phyloP scores from a whole-genome alignment of 2,797 vertebrate species.

The Phoeniculus purpureus region DNA sequence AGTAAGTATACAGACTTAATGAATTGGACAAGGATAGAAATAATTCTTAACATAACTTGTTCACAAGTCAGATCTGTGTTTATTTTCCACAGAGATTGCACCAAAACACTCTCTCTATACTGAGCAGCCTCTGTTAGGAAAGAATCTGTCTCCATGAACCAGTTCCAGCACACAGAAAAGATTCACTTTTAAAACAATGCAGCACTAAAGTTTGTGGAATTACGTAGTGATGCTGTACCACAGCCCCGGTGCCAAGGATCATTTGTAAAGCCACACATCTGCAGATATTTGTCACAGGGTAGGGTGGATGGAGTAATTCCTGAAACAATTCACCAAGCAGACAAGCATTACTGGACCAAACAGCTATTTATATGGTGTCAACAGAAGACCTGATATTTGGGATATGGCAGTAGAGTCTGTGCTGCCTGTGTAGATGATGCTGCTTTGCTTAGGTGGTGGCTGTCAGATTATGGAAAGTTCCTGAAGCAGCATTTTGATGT shows the following conservation, averaged over 20 bases:
- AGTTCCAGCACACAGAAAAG: constrained; percentile 9
- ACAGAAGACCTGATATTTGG: not conserved
- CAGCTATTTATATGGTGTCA: constrained; percentile 15
- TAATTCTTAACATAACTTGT: constrained; percentile 48
- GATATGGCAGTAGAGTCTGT: fast-evolving
- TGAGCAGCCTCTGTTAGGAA: not conserved
- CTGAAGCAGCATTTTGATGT: not conserved
- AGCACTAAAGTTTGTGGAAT: constrained; percentile 5
- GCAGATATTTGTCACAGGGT: constrained; percentile 45
- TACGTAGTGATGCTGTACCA: not conserved
- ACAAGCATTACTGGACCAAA: not conserved
- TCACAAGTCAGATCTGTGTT: constrained; percentile 42
- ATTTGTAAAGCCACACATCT: constrained; percentile 50
- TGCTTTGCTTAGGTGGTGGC: not conserved
- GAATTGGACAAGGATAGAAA: constrained; percentile 57
- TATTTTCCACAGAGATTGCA: not conserved
- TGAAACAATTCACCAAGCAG: constrained; percentile 1
- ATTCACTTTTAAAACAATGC: not conserved
- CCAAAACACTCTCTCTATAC: not conserved
- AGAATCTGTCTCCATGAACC: not conserved
- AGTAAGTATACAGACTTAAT: constrained; percentile 62
- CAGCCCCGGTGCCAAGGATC: constrained; percentile 2
- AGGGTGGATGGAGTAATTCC: not conserved
- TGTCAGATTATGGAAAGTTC: not conserved
- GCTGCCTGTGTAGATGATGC: not conserved